Evolutionary conservation across 2,797 vertebrate genomes (phyloP).

Genomic region (Orientallactaga sibirica): DNA sequence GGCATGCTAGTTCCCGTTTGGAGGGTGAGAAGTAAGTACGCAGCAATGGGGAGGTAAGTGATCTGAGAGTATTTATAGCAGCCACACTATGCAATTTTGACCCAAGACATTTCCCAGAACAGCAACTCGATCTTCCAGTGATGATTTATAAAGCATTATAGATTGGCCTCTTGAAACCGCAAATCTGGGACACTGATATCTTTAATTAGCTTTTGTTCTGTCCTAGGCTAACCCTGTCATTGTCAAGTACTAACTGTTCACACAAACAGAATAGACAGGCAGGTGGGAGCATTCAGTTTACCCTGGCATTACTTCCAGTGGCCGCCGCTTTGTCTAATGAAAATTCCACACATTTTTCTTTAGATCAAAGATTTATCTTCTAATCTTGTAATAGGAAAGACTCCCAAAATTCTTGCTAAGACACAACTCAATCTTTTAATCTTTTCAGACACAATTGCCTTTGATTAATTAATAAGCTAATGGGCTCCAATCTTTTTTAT

Average conservation of each 20-base stretch:
- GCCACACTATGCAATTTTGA: conserved; percentile 67
- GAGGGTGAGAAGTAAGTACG: conserved; percentile 63
- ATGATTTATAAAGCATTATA: conserved; percentile 71
- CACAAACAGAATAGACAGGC: not conserved
- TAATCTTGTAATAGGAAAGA: conserved; percentile 38
- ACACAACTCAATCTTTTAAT: conserved; percentile 58
- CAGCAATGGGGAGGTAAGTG: conserved; percentile 58
- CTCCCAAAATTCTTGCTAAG: conserved; percentile 42
- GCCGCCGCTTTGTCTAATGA: conserved; percentile 36
- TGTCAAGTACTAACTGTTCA: conserved; percentile 55
- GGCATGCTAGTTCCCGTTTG: conserved; percentile 56
- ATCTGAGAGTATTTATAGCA: conserved; percentile 74
- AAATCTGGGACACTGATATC: conserved; percentile 63
- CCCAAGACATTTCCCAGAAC: conserved; percentile 76
- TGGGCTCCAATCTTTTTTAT: conserved; percentile 33
- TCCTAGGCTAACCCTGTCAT: conserved; percentile 55
- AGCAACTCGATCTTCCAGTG: conserved; percentile 44
- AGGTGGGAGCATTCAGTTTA: conserved; percentile 58
- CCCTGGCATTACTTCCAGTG: conserved; percentile 38
- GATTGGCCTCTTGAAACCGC: conserved; percentile 70
- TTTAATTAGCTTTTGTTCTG: conserved; percentile 79
- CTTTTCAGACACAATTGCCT: conserved; percentile 65
- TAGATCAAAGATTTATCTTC: conserved; percentile 36
- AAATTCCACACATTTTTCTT: conserved; percentile 8
- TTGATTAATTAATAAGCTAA: conserved; percentile 78